Percentiles rank a stretch among this genome's conserved stretches.
phyloP scores from a whole-genome alignment of 2,113 vertebrate species.

The Ictalurus furcatus region DNA sequence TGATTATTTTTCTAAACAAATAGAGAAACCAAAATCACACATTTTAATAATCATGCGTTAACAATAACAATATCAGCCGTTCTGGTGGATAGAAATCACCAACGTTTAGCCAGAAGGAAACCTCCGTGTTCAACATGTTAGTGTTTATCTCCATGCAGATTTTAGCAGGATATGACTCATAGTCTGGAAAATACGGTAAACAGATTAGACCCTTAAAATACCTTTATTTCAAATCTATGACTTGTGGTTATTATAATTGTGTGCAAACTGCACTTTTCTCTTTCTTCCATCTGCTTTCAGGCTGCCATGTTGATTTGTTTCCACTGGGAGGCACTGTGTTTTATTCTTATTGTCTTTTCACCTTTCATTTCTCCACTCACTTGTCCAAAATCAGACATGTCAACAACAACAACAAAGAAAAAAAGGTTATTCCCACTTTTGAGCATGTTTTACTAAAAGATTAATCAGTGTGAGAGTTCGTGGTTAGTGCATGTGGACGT shows the following conservation, averaged over 20 bases:
- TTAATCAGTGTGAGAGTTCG: conserved; percentile 70
- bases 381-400: conserved; percentile 74
- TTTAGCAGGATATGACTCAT: not conserved
- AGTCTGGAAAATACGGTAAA: not conserved
- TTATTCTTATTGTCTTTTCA: conserved; percentile 32
- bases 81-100: not conserved
- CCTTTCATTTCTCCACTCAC: not conserved
- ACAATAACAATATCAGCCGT: not conserved
- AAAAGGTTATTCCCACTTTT: conserved; percentile 69
- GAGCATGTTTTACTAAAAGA: conserved; percentile 81
- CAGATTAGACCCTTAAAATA: not conserved
- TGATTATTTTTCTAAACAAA: not conserved
- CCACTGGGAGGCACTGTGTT: conserved; percentile 59
- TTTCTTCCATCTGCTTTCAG: conserved; percentile 72
- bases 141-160: not conserved
- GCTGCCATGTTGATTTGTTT: conserved; percentile 11
- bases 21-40: not conserved
- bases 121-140: not conserved
- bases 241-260: not conserved
- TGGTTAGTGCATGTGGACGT: conserved; percentile 84
- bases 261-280: not conserved
- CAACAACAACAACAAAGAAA: conserved; percentile 54
- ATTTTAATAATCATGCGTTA: not conserved
- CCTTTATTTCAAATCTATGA: not conserved
- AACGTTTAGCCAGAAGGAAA: not conserved